These are phyloP conservation scores for Macrochelys suwanniensis DNA, from an alignment of 2,797 vertebrate genomes.

Conservation along the genomic window DNA sequence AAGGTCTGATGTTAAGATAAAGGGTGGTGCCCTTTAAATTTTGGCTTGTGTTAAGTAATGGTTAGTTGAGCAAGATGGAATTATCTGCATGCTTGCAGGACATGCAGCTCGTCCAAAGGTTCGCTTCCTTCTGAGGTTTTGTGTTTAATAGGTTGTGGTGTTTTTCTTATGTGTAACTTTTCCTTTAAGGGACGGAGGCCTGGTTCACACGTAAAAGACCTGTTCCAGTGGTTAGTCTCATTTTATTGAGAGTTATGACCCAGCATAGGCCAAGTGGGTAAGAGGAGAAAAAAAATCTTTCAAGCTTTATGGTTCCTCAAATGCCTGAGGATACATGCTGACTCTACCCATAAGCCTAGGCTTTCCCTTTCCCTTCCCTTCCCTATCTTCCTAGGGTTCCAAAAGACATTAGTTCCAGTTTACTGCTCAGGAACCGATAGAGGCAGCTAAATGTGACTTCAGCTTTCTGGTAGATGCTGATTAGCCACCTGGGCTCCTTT, in stretches of 20 bases:
- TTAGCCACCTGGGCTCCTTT: slow-evolving; percentile 19
- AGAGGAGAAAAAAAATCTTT: background rate
- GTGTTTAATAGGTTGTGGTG: background rate
- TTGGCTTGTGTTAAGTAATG: background rate
- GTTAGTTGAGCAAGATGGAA: background rate
- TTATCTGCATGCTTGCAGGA: background rate
- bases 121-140: background rate
- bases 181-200: background rate
- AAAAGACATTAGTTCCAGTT: accelerated
- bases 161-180: background rate
- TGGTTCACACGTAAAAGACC: background rate
- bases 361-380: background rate
- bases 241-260: background rate
- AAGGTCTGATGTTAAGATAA: background rate
- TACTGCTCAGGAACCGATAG: slow-evolving; percentile 4
- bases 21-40: background rate
- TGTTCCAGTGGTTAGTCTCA: background rate
- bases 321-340: slow-evolving; percentile 10
- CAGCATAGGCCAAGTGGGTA: background rate
- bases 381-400: background rate
- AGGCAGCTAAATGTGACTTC: background rate
- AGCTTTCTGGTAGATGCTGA: background rate
- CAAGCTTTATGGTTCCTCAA: background rate
- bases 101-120: background rate
- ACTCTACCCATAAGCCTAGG: accelerated